These are phyloP conservation scores for Echeneis naucrates DNA, from an alignment of 2,797 vertebrate genomes.

Conservation along the genomic window DNA sequence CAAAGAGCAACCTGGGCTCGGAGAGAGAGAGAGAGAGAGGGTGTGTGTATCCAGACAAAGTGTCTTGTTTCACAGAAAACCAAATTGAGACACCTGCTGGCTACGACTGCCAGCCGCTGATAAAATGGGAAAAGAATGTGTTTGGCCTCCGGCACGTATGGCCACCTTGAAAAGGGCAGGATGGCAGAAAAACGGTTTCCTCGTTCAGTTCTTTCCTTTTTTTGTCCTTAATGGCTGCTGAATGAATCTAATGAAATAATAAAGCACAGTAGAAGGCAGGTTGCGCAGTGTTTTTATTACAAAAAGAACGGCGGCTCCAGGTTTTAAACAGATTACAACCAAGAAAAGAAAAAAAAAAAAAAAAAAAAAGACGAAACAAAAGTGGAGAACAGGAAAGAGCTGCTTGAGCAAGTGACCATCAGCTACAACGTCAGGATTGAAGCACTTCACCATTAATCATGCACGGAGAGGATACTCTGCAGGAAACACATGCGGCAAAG, in stretches of 20 bases:
- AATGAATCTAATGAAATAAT: constrained; percentile 59
- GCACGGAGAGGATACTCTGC: constrained; percentile 65
- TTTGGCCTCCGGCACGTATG: constrained; percentile 38
- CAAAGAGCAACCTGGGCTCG: constrained; percentile 61
- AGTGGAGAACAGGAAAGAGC: constrained; percentile 67
- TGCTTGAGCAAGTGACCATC: constrained; percentile 73
- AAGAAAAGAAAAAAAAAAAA: constrained; percentile 76
- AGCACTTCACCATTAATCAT: constrained; percentile 76
- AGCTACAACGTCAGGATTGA: constrained; percentile 71
- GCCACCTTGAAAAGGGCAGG: constrained; percentile 63
- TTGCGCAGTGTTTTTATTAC: constrained; percentile 74
- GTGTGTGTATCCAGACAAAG: constrained; percentile 48
- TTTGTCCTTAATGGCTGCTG: constrained; percentile 25
- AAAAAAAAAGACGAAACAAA: no score
- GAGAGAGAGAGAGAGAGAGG: constrained; percentile 40
- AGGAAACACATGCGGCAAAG: constrained; percentile 58
- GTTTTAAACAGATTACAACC: constrained; percentile 65
- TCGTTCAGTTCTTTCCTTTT: constrained; percentile 22
- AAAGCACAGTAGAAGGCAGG: constrained; percentile 43
- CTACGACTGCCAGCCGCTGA: constrained; percentile 70
- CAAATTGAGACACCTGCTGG: constrained; percentile 70
- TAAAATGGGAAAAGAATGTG: constrained; percentile 65
- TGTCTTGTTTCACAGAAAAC: constrained; percentile 70
- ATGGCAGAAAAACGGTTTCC: constrained; percentile 32
- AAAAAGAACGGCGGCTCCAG: constrained; percentile 60